A percentile compares a stretch with the other conserved stretches of the same genome.
These are phyloP conservation scores for Astropecten irregularis DNA, from an alignment of 53 echinoderm and acorn worm species.

Conservation along the genomic window DNA sequence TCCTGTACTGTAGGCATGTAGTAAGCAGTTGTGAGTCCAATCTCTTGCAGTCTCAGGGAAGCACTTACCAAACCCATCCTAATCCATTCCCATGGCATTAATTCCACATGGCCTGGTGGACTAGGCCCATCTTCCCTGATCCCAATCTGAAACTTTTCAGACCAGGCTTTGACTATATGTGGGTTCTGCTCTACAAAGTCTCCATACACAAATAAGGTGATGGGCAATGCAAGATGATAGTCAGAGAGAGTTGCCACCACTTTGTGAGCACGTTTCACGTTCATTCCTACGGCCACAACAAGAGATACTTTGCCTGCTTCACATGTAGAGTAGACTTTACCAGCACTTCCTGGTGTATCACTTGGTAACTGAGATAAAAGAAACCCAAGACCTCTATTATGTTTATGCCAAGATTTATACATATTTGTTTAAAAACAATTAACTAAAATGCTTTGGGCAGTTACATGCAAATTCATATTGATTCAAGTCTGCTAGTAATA, in stretches of 20 bases:
- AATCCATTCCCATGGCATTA: constrained; percentile 31
- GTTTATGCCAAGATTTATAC: too few relatives aligned
- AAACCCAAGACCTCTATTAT: too few relatives aligned
- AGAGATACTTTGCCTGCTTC: not conserved
- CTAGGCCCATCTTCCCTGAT: constrained; percentile 26
- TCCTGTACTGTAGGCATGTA: constrained; percentile 29
- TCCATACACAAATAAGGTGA: constrained; percentile 65
- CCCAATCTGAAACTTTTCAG: constrained; percentile 21
- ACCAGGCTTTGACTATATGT: constrained; percentile 44
- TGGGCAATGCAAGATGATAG: constrained; percentile 39
- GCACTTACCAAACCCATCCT: constrained; percentile 37
- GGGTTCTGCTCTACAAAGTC: constrained; percentile 65
- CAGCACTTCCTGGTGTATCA: constrained; percentile 29
- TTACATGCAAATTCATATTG: too few relatives aligned
- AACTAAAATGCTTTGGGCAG: too few relatives aligned
- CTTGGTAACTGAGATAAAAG: constrained; percentile 9
- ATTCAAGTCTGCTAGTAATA: too few relatives aligned
- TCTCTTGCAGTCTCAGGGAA: constrained; percentile 31
- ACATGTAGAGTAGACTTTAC: constrained; percentile 25
- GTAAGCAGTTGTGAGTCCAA: constrained; percentile 34
- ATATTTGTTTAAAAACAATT: too few relatives aligned
- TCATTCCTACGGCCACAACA: constrained; percentile 42
- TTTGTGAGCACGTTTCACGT: constrained; percentile 54
- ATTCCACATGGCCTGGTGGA: constrained; percentile 44
- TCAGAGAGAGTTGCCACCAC: constrained; percentile 36